Evolutionary conservation across 2,113 vertebrate genomes (phyloP).

Genomic region (Peucedramus taeniatus): DNA sequence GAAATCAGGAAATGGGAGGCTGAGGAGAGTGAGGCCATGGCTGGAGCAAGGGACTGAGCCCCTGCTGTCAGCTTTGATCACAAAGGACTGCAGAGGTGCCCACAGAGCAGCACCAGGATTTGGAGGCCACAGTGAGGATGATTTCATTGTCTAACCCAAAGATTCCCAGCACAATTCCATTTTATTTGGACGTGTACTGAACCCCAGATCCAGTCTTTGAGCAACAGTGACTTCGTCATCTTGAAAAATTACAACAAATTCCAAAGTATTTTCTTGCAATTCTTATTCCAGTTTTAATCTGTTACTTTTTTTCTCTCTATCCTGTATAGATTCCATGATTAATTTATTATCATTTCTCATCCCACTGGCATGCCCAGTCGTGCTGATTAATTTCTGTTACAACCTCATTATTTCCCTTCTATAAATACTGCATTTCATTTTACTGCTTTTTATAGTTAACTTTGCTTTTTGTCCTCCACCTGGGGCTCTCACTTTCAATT

Average conservation of each 20-base stretch:
- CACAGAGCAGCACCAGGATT: not conserved
- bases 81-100: not conserved
- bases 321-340: not conserved
- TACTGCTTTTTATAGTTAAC: not conserved
- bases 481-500: conserved; percentile 41
- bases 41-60: not conserved
- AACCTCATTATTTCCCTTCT: conserved; percentile 16
- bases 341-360: conserved; percentile 11
- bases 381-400: conserved; percentile 16
- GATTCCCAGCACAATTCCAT: not conserved
- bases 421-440: conserved; percentile 11
- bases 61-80: not conserved
- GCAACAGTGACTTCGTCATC: not conserved
- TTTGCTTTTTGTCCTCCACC: not conserved
- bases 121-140: not conserved
- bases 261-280: not conserved
- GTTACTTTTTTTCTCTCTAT: not conserved
- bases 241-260: not conserved
- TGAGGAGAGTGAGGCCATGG: not conserved
- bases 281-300: not conserved
- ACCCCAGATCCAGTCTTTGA: not conserved
- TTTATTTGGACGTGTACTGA: not conserved
- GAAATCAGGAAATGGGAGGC: not conserved
- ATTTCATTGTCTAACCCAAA: not conserved
- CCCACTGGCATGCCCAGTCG: not conserved